Percentiles rank a stretch among this genome's conserved stretches.
These are phyloP conservation scores for Enoplosus armatus DNA, from an alignment of 2,797 vertebrate genomes.

Conservation along the genomic window DNA sequence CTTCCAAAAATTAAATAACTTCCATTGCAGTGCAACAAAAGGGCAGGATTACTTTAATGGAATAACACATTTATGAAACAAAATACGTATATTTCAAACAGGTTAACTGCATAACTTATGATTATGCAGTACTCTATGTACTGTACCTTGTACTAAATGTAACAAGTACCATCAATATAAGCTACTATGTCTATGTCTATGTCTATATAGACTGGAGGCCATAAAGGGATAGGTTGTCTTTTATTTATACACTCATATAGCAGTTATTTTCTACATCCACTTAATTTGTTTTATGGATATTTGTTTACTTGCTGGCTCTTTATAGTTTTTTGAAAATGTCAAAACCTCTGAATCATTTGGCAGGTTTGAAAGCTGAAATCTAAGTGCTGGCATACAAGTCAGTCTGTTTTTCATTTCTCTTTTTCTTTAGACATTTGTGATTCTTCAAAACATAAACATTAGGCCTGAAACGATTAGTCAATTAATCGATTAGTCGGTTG, in stretches of 20 bases:
- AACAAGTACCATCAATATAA: not conserved
- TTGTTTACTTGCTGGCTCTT: conserved; percentile 3
- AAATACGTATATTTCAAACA: not conserved
- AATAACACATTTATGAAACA: not conserved
- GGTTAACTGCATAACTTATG: not conserved
- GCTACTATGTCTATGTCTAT: no score
- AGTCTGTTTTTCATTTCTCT: conserved; percentile 23
- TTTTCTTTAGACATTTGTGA: conserved; percentile 13
- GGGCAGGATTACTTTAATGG: not conserved
- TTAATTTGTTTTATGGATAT: conserved; percentile 25
- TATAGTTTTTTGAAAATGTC: conserved; percentile 4
- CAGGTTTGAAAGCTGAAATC: conserved; percentile 9
- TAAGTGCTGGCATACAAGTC: not conserved
- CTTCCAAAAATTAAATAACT: conserved; percentile 19
- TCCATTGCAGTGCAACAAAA: not conserved
- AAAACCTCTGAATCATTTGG: conserved; percentile 32
- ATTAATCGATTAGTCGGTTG: not conserved
- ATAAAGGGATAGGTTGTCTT: not conserved
- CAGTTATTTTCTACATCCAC: conserved; percentile 2
- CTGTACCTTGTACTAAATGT: not conserved
- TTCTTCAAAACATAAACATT: not conserved
- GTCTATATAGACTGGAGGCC: not conserved
- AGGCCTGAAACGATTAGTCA: not conserved
- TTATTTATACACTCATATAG: not conserved
- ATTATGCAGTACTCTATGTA: not conserved